Conservation (phyloP, 2,113 vertebrate genomes). For the Notarius quadriscutis region DNA sequence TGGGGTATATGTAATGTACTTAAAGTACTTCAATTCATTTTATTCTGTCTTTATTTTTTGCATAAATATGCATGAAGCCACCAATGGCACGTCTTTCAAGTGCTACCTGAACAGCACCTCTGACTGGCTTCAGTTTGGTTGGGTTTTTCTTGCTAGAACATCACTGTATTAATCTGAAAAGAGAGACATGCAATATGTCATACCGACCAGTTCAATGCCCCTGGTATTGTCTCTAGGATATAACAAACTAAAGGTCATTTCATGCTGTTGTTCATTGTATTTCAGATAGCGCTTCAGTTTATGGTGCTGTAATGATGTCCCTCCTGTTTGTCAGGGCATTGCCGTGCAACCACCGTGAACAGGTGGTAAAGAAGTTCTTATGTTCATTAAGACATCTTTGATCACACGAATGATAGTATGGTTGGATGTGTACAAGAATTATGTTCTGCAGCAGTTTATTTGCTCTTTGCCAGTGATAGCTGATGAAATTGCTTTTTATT, state of each 20-base stretch:
- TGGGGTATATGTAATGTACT: background rate
- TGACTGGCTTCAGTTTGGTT: background rate
- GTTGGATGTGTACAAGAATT: background rate
- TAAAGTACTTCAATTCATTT: background rate
- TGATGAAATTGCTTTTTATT: background rate
- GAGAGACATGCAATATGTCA: background rate
- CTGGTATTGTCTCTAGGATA: background rate
- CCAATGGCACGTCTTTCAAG: background rate
- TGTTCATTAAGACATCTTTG: background rate
- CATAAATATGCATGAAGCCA: background rate
- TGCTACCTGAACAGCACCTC: background rate
- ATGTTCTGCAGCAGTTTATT: background rate
- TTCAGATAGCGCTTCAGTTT: background rate
- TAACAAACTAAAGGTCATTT: background rate
- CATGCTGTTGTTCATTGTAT: background rate
- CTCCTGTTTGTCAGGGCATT: background rate
- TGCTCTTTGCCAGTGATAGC: background rate
- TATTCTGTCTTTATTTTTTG: background rate
- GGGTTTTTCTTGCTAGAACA: background rate
- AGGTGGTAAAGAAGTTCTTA: background rate
- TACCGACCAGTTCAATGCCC: background rate
- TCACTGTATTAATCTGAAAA: background rate
- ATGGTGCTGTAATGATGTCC: background rate
- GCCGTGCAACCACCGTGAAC: background rate
- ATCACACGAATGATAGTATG: too few relatives aligned